Evolutionary conservation across 1,140 invertebrate species (phyloP).

Genomic region (Odontomachus brunneus): DNA sequence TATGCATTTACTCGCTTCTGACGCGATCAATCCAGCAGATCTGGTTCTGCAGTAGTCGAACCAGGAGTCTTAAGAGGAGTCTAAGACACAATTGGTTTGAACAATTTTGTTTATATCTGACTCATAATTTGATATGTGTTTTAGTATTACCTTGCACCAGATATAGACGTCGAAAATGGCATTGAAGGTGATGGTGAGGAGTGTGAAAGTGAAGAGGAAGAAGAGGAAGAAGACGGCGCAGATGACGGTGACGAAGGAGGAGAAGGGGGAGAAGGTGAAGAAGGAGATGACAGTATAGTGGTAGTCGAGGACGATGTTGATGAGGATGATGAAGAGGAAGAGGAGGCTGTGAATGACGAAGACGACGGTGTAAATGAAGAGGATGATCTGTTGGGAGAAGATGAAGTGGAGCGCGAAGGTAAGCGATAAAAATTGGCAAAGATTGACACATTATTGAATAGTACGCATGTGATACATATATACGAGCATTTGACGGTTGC

Average conservation of each 20-base stretch:
- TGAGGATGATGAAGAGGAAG: conserved; percentile 83
- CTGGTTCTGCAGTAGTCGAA: too few relatives aligned
- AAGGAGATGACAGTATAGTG: conserved; percentile 80
- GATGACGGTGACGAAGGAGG: conserved; percentile 87
- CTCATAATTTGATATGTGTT: conserved; percentile 32
- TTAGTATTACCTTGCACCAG: conserved; percentile 93
- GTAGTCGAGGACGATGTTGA: conserved; percentile 80
- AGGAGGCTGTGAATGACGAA: conserved; percentile 81
- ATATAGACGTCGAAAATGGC: conserved; percentile 90
- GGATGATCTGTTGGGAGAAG: conserved; percentile 81
- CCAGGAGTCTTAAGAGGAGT: too few relatives aligned
- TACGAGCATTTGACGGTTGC: conserved; percentile 39
- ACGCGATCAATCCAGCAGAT: too few relatives aligned
- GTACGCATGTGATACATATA: not conserved
- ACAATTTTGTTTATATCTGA: not conserved
- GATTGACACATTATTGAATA: not conserved
- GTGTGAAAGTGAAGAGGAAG: conserved; percentile 82
- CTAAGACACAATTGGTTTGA: not conserved
- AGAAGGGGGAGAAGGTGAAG: conserved; percentile 76
- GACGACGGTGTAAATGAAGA: conserved; percentile 83
- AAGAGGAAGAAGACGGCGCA: conserved; percentile 86
- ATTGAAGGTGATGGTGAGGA: conserved; percentile 86
- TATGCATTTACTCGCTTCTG: too few relatives aligned
- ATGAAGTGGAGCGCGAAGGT: conserved; percentile 81
- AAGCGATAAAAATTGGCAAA: conserved; percentile 1